phyloP scores from a whole-genome alignment of 1,140 invertebrate species.

The Aphaenogaster floridana region DNA sequence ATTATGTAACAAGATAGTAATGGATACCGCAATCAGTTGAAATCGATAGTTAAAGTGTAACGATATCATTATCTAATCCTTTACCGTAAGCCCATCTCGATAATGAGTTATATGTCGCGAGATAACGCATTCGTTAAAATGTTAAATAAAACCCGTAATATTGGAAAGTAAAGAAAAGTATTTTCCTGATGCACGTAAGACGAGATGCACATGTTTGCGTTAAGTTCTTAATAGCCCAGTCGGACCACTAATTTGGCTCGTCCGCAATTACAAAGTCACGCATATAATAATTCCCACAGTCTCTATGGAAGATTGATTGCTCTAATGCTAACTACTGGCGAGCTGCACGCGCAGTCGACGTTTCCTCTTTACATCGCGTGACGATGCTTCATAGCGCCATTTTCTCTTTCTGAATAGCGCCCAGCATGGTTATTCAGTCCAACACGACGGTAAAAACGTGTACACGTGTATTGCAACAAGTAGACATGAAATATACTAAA shows the following conservation, averaged over 20 bases:
- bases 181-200: background rate
- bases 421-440: background rate
- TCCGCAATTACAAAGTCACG: conserved; percentile 5
- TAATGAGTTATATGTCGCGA: background rate
- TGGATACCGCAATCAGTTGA: background rate
- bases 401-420: conserved; percentile 36
- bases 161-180: background rate
- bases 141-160: background rate
- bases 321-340: conserved; percentile 4
- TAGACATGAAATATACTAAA: background rate
- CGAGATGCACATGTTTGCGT: background rate
- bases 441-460: background rate
- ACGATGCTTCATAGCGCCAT: conserved; percentile 36
- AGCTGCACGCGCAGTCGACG: conserved; percentile 10
- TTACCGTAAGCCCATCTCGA: background rate
- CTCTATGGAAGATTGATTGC: conserved; percentile 30
- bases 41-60: background rate
- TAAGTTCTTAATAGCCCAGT: background rate
- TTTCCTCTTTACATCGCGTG: conserved; percentile 52
- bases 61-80: background rate
- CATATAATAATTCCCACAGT: conserved; percentile 20
- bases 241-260: background rate
- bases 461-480: conserved; percentile 5
- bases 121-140: background rate
- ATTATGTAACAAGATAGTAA: conserved; percentile 79